Conservation (phyloP, 1,140 invertebrate species). For the Drosophila teissieri region DNA sequence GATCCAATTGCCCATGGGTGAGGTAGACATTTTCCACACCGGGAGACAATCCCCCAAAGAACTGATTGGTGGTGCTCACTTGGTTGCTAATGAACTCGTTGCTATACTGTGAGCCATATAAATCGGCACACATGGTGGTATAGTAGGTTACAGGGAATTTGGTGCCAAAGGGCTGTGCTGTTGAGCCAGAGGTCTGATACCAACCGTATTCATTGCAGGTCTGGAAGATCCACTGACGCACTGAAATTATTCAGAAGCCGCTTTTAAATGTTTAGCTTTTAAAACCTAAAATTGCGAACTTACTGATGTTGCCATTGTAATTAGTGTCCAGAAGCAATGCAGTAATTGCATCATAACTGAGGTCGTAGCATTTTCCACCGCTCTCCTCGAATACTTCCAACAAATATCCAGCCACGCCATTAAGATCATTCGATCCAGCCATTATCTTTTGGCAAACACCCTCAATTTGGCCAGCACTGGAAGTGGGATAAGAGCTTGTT, state of each 20-base stretch:
- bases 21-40: constrained; percentile 87
- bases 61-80: constrained; percentile 86
- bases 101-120: constrained; percentile 86
- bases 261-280: not conserved
- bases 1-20: constrained; percentile 88
- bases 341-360: constrained; percentile 67
- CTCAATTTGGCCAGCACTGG: constrained; percentile 72
- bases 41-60: constrained; percentile 87
- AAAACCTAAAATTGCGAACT: constrained; percentile 8
- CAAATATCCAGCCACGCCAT: constrained; percentile 63
- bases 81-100: constrained; percentile 58
- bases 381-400: constrained; percentile 41
- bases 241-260: constrained; percentile 21
- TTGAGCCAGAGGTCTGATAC: constrained; percentile 88
- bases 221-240: constrained; percentile 89
- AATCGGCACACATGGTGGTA: constrained; percentile 87
- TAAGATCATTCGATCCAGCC: constrained; percentile 62
- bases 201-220: constrained; percentile 91
- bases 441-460: constrained; percentile 68
- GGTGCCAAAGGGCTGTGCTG: constrained; percentile 88
- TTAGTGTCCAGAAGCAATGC: constrained; percentile 51
- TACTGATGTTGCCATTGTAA: constrained; percentile 66
- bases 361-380: constrained; percentile 53
- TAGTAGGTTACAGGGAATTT: constrained; percentile 86
- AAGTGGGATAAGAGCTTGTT: not conserved